Percentiles rank a stretch among this genome's conserved stretches.
phyloP scores from a whole-genome alignment of 2,797 vertebrate genomes.

The Cynopterus sphinx region DNA sequence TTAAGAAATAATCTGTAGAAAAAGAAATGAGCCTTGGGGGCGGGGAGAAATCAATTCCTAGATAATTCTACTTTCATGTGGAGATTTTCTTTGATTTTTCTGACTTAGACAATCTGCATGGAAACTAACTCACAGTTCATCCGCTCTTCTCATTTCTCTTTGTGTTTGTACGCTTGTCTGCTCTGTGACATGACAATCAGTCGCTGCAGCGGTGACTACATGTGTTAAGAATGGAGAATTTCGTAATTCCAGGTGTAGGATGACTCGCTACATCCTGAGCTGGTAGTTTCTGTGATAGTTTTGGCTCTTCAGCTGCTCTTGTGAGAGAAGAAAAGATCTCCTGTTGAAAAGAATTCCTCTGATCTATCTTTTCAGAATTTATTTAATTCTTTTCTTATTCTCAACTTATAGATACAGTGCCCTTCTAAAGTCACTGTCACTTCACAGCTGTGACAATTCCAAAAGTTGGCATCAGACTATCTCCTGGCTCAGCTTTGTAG shows the following conservation, averaged over 20 bases:
- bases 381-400: not conserved
- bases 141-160: not conserved
- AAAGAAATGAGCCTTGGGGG: not conserved
- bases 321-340: not conserved
- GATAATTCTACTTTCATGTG: not conserved
- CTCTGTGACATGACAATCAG: not conserved
- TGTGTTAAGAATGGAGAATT: slow-evolving; percentile 40
- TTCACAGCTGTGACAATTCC: not conserved
- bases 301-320: not conserved
- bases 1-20: slow-evolving; percentile 25
- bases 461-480: not conserved
- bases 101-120: not conserved
- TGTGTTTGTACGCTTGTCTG: not conserved
- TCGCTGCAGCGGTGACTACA: not conserved
- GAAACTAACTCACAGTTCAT: not conserved
- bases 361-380: not conserved
- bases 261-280: not conserved
- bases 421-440: not conserved
- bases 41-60: not conserved
- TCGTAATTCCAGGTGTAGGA: slow-evolving; percentile 27
- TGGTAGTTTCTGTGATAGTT: not conserved
- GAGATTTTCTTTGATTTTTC: slow-evolving; percentile 26
- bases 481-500: not conserved
- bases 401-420: not conserved
- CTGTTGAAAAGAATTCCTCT: not conserved